Base-by-base conservation (phyloP, 2,888 invertebrate species). In the Pristionchus mayeri region DNA sequence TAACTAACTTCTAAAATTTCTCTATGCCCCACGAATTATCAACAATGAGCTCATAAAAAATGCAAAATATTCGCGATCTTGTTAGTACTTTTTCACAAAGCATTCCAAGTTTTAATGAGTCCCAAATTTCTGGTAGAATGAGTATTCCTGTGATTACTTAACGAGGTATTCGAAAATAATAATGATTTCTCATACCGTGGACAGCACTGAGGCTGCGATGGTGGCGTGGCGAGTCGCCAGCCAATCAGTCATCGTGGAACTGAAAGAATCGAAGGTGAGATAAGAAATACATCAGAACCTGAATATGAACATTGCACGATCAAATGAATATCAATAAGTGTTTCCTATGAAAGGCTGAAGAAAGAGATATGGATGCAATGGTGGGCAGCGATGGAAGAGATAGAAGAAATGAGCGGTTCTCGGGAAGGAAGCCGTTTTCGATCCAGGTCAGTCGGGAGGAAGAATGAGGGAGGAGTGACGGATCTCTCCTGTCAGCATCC, bases 151-250 rank as follows among this genome's bases (percentile, higher is more conserved):
- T 54, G 18, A 21, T 16, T 54, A 1, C 21, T 2, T 9, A n/a
- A 7, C 18, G n/a, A n/a, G 7, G 4, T 57, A 21, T 24, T 57
- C 2, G 27, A 63, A 63, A 1, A 18, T 18, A 37, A 63, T 48
- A 11, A 21, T 11, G 16, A 21, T 18, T 21, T 27, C n/a, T 16
- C 44, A 18, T 13, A 82, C 88, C 24, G 92, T 92, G 21, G 92
- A 91, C 54, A 90, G 85, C 3, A 91, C 88, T 13, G 89, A 87
- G 7, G 90, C 90, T 27, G 89, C 52, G 57, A 90, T 86, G 18
- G 90, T 90, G 60, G 91, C 89, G 76, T 85, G 84, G 18, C 89
- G 83, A 0, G 84, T 84, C 71, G 52, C 71, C 84, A 84, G 54
- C 84, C 84, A 84, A n/a, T 84, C 84, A n/a, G 54, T 75, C 75